phyloP scores from a whole-genome alignment of 2,888 invertebrate genomes.

The Drosophila stalkeri region DNA sequence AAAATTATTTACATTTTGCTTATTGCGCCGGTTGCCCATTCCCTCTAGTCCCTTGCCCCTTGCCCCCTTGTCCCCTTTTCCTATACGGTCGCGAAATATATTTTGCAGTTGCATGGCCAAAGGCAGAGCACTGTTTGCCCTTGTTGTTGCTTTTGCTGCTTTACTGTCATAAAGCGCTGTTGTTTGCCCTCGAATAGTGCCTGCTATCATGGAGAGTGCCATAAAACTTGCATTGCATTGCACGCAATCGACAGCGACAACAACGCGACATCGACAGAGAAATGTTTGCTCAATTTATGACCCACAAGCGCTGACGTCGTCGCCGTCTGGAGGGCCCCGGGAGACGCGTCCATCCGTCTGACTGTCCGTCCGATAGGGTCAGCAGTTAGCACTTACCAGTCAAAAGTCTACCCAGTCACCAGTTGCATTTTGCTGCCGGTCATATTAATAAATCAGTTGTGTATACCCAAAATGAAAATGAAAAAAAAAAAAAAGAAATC shows the following conservation, averaged over 20 bases:
- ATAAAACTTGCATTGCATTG: slow-evolving; percentile 80
- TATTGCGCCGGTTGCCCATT: slow-evolving; percentile 56
- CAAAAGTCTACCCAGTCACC: slow-evolving; percentile 20
- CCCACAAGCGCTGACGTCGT: slow-evolving; percentile 54
- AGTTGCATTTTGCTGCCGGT: slow-evolving; percentile 34
- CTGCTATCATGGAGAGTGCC: slow-evolving; percentile 68
- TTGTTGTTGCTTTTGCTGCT: slow-evolving; percentile 28
- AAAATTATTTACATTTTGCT: slow-evolving; percentile 81
- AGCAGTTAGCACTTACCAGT: slow-evolving; percentile 31
- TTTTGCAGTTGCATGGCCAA: slow-evolving; percentile 58
- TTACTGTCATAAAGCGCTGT: slow-evolving; percentile 57
- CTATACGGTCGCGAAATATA: slow-evolving; percentile 28
- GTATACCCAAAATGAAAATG: neutral
- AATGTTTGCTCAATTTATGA: slow-evolving; percentile 81
- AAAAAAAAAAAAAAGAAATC: neutral
- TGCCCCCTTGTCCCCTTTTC: slow-evolving; percentile 3
- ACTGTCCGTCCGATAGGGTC: slow-evolving; percentile 60
- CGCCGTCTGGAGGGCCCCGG: slow-evolving; percentile 31
- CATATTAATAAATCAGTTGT: slow-evolving; percentile 33
- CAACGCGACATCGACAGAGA: slow-evolving; percentile 45
- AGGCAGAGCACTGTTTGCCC: slow-evolving; percentile 60
- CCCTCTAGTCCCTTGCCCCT: neutral
- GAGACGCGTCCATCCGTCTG: slow-evolving; percentile 29
- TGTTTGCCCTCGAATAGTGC: slow-evolving; percentile 65
- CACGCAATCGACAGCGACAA: slow-evolving; percentile 71